Base-by-base conservation (phyloP, 2,888 invertebrate genomes). In the Stenodera caucasica region DNA sequence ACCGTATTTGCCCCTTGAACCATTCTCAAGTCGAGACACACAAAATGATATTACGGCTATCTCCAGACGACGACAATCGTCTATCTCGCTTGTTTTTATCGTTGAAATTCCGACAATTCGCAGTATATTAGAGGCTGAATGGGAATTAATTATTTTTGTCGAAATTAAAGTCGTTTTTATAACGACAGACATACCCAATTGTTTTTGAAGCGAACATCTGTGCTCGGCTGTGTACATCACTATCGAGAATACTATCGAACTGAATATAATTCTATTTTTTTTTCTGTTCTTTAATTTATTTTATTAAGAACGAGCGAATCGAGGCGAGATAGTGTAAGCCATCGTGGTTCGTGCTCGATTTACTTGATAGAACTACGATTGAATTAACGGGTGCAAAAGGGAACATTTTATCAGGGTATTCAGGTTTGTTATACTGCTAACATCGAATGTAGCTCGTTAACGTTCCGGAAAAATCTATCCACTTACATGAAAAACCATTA, bases 281-380 rank as follows among this genome's bases (percentile, higher is more conserved):
- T n/a, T n/a, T n/a, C n/a, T n/a, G n/a, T n/a, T n/a, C n/a, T n/a
- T n/a, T n/a, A n/a, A n/a, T n/a, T n/a, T n/a, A n/a, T n/a, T n/a
- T n/a, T n/a, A n/a, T n/a, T n/a, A 40, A 40, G 21, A 45, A 21
- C 11, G 9, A 45, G 21, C 45, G 15, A 15, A n/a, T n/a, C n/a
- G n/a, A n/a, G n/a, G n/a, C n/a, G 9, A 45, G 45, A 45, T 45
- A 18, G 45, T 45, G 52, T 52, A n/a, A 52, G 6, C 52, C 52
- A 52, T 52, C 32, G 52, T 61, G 58, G 33, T 64, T 66, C 63
- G 52, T 63, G 61, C 61, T 66, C 66, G 60, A 66, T 66, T 66
- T 66, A 60, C 52, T 32, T 54, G 55, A 57, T 59, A 58, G 57
- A 65, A 63, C 60, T 61, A 65, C 65, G 63, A 63, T 60, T 56